phyloP scores from a whole-genome alignment of 1,140 invertebrate genomes.

The Drosophila parabipectinata region DNA sequence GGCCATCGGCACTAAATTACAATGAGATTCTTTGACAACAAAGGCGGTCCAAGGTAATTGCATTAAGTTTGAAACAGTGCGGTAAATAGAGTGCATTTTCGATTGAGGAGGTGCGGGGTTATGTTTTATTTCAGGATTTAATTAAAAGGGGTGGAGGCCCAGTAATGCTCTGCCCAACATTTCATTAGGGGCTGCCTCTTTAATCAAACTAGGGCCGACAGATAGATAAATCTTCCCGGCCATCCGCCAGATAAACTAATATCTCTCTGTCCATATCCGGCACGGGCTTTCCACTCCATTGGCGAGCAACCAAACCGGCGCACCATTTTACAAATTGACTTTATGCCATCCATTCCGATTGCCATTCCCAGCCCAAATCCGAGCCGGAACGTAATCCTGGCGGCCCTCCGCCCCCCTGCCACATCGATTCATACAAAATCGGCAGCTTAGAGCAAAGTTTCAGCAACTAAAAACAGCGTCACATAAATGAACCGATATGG shows the following conservation, averaged over 20 bases:
- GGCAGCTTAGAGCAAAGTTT: constrained; percentile 55
- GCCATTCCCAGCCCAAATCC: constrained; percentile 6
- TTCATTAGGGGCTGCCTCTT: constrained; percentile 3
- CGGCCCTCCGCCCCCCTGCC: neutral
- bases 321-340: constrained; percentile 57
- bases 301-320: constrained; percentile 58
- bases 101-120: neutral
- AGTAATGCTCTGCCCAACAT: neutral
- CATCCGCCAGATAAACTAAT: constrained; percentile 59
- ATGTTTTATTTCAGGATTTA: neutral
- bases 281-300: constrained; percentile 67
- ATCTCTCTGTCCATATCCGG: constrained; percentile 46
- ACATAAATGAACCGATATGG: constrained; percentile 60
- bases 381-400: constrained; percentile 14
- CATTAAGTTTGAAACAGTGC: constrained; percentile 17
- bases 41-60: constrained; percentile 16
- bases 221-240: constrained; percentile 35
- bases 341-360: constrained; percentile 52
- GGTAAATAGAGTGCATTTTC: neutral
- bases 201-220: constrained; percentile 20
- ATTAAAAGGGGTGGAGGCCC: neutral
- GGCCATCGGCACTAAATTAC: neutral
- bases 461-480: constrained; percentile 69
- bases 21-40: constrained; percentile 11
- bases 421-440: constrained; percentile 49